Evolutionary conservation across 2,888 invertebrate species (phyloP).

Genomic region (Lamellibrachia satsuma): DNA sequence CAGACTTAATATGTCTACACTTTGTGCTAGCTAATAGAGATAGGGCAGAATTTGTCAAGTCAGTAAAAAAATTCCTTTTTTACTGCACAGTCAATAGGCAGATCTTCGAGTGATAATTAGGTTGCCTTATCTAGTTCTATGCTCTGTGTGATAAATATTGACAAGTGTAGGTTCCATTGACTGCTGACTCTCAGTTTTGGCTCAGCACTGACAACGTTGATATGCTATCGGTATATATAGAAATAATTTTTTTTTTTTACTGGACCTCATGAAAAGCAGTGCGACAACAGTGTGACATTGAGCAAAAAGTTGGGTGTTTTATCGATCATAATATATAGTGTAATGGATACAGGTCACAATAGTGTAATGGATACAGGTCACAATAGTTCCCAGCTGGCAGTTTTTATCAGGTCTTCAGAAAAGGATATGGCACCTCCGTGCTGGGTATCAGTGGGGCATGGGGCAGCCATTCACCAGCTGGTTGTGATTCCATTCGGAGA

Average conservation of each 20-base stretch:
- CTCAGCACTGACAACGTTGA: neutral
- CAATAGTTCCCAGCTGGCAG: neutral
- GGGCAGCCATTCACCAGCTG: neutral
- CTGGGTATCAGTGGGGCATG: neutral
- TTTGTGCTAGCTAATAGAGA: too few species aligned
- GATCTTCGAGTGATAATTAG: too few species aligned
- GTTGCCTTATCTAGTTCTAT: too few species aligned
- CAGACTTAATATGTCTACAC: too few species aligned
- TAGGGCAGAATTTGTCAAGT: too few species aligned
- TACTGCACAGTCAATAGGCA: too few species aligned
- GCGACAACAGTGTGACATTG: neutral
- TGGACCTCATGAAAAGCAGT: neutral
- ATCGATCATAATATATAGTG: neutral
- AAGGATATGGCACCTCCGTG: neutral
- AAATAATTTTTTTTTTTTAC: neutral
- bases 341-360: neutral
- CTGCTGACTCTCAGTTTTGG: neutral
- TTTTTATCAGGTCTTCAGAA: neutral
- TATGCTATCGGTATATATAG: neutral
- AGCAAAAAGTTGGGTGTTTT: neutral
- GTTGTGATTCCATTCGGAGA: neutral
- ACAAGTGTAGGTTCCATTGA: too few species aligned
- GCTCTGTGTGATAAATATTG: too few species aligned
- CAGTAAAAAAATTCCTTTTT: too few species aligned
- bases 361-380: neutral